Evolutionary conservation across 35 echinoderm and acorn worm species (phyloP), one percentile per base, ranked within the genome.

Genomic region (Lytechinus variegatus): DNA sequence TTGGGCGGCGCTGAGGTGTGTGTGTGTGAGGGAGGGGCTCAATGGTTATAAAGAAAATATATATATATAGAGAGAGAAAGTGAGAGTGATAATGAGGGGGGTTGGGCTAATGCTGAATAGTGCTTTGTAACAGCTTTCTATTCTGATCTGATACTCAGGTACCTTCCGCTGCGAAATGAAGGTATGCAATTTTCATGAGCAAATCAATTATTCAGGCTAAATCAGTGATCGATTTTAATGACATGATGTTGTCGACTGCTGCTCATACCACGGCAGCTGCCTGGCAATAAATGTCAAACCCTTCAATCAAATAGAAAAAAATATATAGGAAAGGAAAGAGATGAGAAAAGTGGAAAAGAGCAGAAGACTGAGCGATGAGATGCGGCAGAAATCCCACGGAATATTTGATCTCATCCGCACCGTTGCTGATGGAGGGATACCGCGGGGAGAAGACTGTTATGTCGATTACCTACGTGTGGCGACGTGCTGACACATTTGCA

Each of bases 191-290:
- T 79, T 79, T 79, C 66, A 79, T 79, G 66, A 79, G 66, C 66
- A 5, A 79, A 79, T 79, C 66, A 79, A 79, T 79, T 79, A 79
- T 79, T 19, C 66, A 79, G 66, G 66, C 16, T 24, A 79, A 79
- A 79, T 79, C 66, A 79, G 66, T 79, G 66, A 79, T 79, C 66
- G 66, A 79, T 79, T 79, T 79, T 79, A 79, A 79, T 79, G 66
- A 79, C 66, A 79, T 79, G 66, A 79, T 79, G 66, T 79, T 79
- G 66, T 79, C 66, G 66, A 24, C 66, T 79, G 66, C 66, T 19
- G 19, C 66, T 79, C 66, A 79, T 58, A 79, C 6, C 66, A 16
- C 19, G 66, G 16, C 66, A 79, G 66, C 66, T 16, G 66, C 66
- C 19, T 79, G 16, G 66, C 21, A 24, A 79, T 79, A 79, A 79